These are phyloP conservation scores for Drosophila sulfurigaster DNA, from an alignment of 1,140 invertebrate species.

Conservation along the genomic window DNA sequence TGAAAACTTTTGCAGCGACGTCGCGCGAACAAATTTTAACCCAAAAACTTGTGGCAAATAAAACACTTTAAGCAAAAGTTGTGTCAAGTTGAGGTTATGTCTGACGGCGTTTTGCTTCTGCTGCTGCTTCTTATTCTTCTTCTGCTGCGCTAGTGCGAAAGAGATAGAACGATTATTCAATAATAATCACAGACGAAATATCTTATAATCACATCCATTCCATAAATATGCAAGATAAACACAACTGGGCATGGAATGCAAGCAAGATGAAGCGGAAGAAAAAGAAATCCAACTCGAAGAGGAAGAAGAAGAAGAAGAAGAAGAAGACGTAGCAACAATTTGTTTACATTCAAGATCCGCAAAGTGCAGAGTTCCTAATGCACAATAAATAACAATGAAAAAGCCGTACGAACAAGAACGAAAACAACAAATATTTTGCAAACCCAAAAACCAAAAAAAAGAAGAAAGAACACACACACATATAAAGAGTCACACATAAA, in stretches of 20 bases:
- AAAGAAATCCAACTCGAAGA: neutral
- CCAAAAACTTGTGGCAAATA: slow-evolving; percentile 46
- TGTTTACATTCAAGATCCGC: slow-evolving; percentile 40
- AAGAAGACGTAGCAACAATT: slow-evolving; percentile 34
- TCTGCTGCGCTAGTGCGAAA: slow-evolving; percentile 5
- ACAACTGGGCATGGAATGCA: neutral
- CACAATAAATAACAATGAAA: slow-evolving; percentile 53
- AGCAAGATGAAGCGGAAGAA: neutral
- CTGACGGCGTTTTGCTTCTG: neutral
- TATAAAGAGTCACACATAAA: neutral
- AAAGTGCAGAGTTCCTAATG: slow-evolving; percentile 41
- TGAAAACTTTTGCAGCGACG: slow-evolving; percentile 74
- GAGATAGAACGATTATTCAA: slow-evolving; percentile 11
- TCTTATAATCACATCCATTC: neutral
- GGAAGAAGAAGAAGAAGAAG: neutral
- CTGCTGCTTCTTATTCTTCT: too few species aligned
- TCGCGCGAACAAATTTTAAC: slow-evolving; percentile 74
- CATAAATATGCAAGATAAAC: slow-evolving; percentile 16
- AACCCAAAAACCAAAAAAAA: slow-evolving; percentile 10
- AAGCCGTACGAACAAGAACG: slow-evolving; percentile 22
- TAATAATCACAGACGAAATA: slow-evolving; percentile 7
- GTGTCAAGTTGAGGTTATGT: slow-evolving; percentile 47
- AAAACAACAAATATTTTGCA: slow-evolving; percentile 10
- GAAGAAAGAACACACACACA: slow-evolving; percentile 32
- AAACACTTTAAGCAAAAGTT: slow-evolving; percentile 49